Evolutionary conservation across 37 sponge, comb jelly and placozoan species (phyloP).

Genomic region (Geodia barretti): DNA sequence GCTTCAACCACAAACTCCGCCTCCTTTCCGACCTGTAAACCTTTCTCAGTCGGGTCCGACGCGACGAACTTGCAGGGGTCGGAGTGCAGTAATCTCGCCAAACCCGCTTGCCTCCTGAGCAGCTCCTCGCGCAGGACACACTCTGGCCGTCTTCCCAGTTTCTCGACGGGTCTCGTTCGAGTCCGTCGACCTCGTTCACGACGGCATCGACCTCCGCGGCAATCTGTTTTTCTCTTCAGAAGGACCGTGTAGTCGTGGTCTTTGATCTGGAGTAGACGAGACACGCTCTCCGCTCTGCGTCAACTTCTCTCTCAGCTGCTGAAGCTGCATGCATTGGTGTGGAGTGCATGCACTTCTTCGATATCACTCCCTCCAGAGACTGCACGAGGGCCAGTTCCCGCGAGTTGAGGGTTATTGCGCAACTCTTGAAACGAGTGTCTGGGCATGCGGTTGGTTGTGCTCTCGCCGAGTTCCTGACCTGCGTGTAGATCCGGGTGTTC

Average conservation of each 20-base stretch:
- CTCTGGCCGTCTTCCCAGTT: slow-evolving; percentile 17
- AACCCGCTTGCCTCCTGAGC: not conserved
- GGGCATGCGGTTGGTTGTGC: slow-evolving; percentile 9
- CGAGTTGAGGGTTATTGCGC: slow-evolving; percentile 1
- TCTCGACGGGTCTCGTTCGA: slow-evolving; percentile 23
- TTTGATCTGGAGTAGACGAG: not conserved
- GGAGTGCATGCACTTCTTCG: slow-evolving; percentile 22
- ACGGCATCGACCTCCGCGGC: not conserved
- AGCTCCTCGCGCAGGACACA: slow-evolving; percentile 6
- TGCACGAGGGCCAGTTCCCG: slow-evolving; percentile 21
- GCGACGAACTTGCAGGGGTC: slow-evolving; percentile 33
- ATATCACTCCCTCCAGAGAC: slow-evolving; percentile 16
- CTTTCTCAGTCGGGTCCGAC: no score
- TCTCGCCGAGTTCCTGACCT: slow-evolving; percentile 26
- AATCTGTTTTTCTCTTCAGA: slow-evolving; percentile 5
- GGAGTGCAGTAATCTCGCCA: slow-evolving; percentile 49
- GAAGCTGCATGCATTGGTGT: slow-evolving; percentile 10
- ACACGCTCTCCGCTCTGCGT: not conserved
- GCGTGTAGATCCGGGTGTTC: not conserved
- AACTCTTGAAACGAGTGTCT: slow-evolving; percentile 31
- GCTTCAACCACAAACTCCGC: slow-evolving; percentile 40
- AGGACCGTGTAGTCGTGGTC: slow-evolving; percentile 15
- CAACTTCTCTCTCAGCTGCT: slow-evolving; percentile 1
- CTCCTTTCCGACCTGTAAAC: slow-evolving; percentile 13
- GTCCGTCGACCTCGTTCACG: slow-evolving; percentile 12